Percentiles rank a stretch among this genome's conserved stretches.
Conservation (phyloP, 2,113 vertebrate species). For the Neogale vison region DNA sequence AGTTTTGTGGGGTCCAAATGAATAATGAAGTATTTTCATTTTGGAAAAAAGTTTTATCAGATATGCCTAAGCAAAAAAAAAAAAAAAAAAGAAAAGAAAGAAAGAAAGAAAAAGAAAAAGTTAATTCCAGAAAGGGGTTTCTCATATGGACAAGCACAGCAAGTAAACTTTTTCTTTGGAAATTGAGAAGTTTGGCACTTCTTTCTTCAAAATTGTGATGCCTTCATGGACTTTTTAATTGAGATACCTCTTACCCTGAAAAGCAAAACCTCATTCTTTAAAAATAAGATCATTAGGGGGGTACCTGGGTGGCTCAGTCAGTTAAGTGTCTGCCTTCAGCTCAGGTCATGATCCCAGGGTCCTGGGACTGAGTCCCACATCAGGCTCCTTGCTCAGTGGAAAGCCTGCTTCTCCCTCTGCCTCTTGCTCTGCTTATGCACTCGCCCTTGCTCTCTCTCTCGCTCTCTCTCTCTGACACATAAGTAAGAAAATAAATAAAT, state of each 20-base stretch:
- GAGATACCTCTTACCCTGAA: not conserved
- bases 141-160: not conserved
- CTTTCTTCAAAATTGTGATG: slow-evolving; percentile 2
- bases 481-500: no score
- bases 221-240: not conserved
- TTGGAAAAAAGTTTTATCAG: not conserved
- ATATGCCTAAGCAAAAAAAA: not conserved
- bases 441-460: no score
- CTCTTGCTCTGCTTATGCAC: no score
- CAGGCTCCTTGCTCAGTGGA: not conserved
- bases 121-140: not conserved
- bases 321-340: not conserved
- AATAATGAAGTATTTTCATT: not conserved
- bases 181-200: not conserved
- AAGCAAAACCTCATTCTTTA: not conserved
- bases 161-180: not conserved
- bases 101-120: not conserved
- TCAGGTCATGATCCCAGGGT: not conserved
- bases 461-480: no score
- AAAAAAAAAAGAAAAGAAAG: not conserved
- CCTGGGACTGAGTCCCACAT: not conserved
- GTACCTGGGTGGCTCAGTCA: not conserved
- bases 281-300: not conserved
- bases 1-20: not conserved
- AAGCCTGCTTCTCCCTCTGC: no score